Base-by-base conservation (phyloP, 2,113 vertebrate species). In the Corydoras maculifer region DNA sequence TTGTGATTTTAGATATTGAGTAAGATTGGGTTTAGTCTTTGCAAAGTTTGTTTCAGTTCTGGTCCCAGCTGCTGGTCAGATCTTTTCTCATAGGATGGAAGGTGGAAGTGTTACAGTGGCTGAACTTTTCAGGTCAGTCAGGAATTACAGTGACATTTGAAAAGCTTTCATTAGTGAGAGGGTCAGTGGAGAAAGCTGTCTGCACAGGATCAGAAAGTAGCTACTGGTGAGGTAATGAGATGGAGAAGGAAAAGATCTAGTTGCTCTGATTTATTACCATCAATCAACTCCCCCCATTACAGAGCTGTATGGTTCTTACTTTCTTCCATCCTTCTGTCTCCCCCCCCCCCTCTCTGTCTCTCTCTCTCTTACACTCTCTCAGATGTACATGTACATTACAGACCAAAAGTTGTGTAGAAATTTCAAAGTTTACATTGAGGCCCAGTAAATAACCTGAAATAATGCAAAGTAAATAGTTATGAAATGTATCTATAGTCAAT, bases 131-230 rank as follows among this genome's bases (percentile, higher is more conserved):
- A 75, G 64, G 78, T 53, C 73, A 78, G 71, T 77, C 76, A 72
- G 74, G 73, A 81, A 81, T 77, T 75, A 78, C 80, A 71, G 15
- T 80, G 78, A 78, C 82, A 83, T 83, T 81, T 83, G 78, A 62
- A 78, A 74, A 59, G 70, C 80, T 80, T 80, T 81, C 80, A 81
- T 83, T 83, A 83, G 77, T 32, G 60, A 65, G 62, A 68, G 35
- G 35, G 35, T 43, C 66, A 62, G 62, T 62, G 13, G 68, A 77
- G 75, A 71, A 71, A 74, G 72, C 75, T 62, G 32, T 55, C 63
- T 30, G 32, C 32, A 54, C 62, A 67, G 66, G 31, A 50, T 29
- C 50, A 35, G 31, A 72, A 48, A 29, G 65, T 53, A 67, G 59
- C 70, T 25, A 30, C 65, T 51, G 72, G 55, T 69, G 54, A 50